Base-by-base conservation (phyloP, 2,797 vertebrate species). In the Lacerta agilis region DNA sequence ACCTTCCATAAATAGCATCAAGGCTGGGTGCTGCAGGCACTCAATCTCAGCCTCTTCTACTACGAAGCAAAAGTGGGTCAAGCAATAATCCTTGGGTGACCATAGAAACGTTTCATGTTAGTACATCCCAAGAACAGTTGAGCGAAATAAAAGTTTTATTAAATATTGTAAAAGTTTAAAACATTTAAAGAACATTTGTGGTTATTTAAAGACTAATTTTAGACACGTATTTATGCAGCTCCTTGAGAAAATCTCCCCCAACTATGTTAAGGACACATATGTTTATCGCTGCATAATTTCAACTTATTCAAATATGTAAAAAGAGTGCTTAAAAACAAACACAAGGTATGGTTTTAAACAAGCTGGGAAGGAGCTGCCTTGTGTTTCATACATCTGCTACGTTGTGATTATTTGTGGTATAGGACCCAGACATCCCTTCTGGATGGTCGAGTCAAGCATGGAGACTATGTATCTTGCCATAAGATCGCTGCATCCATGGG, bases 161-260 rank as follows among this genome's bases (percentile, higher is more conserved):
- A 94, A 94, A 93, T 91, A 92, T 93, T 94, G 94, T 85, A 85
- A 82, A 33, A 15, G 1, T 78, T 93, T 91, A 49, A 93, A 94
- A 92, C 0, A 8, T 82, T 88, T 85, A 92, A 7, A 58, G 4
- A 33, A 13, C 75, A 90, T 75, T 82, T 69, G 84, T 66, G 91
- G 82, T 76, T 94, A 89, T 61, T 89, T 87, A 89, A 92, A 15
- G n/a, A 88, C 45, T 82, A 55, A 33, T 49, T 75, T 86, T 87
- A 85, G 36, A 88, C 17, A 10, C 78, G 25, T 38, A 78, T 76
- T 9, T 87, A 90, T 87, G 84, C 88, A 82, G 27, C 6, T 78
- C 27, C 71, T 82, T 82, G 69, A 84, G 49, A 84, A 80, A 82
- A 87, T 81, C 69, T 45, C 55, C 78, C 55, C 43, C 69, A 73